phyloP scores from a whole-genome alignment of 2,888 invertebrate species.

The Nemoura dubitans region DNA sequence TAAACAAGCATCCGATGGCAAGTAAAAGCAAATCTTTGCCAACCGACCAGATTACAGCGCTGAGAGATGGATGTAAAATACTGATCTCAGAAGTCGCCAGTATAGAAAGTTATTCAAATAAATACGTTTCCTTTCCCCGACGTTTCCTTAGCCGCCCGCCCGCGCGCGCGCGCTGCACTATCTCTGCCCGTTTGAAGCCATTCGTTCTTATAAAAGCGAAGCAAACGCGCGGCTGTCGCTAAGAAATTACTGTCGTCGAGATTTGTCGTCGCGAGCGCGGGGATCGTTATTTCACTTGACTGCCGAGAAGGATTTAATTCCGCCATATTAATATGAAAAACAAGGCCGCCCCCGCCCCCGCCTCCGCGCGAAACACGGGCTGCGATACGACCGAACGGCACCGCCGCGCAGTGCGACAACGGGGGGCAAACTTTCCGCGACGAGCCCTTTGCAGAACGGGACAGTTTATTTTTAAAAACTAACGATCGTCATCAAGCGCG shows the following conservation, averaged over 20 bases:
- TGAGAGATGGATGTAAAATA: neutral
- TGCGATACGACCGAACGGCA: neutral
- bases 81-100: neutral
- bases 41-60: neutral
- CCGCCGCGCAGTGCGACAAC: neutral
- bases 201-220: neutral
- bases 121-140: neutral
- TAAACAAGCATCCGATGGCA: slow-evolving; percentile 7
- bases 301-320: neutral
- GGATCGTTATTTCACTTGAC: neutral
- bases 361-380: neutral
- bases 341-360: too few species aligned
- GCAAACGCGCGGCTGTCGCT: neutral
- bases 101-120: neutral
- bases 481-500: neutral
- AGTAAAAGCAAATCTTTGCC: slow-evolving; percentile 12
- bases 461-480: neutral
- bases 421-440: neutral
- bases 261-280: neutral
- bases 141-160: neutral
- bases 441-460: too few species aligned
- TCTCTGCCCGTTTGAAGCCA: neutral
- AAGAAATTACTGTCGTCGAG: neutral
- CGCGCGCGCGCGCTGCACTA: too few species aligned
- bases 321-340: neutral